Evolutionary conservation across 1,140 invertebrate species (phyloP).

Genomic region (Rhyacophila brunnea): DNA sequence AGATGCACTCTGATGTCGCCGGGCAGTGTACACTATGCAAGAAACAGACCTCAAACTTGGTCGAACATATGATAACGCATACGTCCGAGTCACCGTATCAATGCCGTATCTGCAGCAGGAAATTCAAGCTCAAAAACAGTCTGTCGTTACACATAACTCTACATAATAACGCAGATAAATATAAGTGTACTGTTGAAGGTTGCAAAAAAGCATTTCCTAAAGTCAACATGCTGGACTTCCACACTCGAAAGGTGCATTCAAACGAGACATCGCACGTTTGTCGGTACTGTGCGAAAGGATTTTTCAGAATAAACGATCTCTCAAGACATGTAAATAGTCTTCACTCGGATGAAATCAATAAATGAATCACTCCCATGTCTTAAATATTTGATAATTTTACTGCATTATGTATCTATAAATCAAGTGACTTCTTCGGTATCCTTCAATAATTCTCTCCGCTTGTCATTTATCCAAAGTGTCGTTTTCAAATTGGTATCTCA

Average conservation of each 20-base stretch:
- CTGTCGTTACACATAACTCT: conserved; percentile 12
- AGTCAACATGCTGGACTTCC: conserved; percentile 26
- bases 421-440: too few relatives aligned
- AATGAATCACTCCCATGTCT: too few relatives aligned
- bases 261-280: conserved; percentile 26
- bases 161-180: conserved; percentile 24
- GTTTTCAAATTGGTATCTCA: too few relatives aligned
- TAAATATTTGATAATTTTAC: too few relatives aligned
- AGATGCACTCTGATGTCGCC: conserved; percentile 42
- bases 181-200: conserved; percentile 15
- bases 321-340: conserved; percentile 20
- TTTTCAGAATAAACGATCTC: conserved; percentile 27
- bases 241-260: conserved; percentile 25
- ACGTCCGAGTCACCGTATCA: conserved; percentile 32
- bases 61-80: conserved; percentile 48
- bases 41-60: conserved; percentile 36
- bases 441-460: too few relatives aligned
- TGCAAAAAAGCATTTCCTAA: conserved; percentile 24
- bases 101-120: conserved; percentile 18
- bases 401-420: too few relatives aligned
- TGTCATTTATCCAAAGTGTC: too few relatives aligned
- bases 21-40: conserved; percentile 23
- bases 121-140: conserved; percentile 15
- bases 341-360: conserved; percentile 16
- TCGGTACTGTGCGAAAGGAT: conserved; percentile 27